Evolutionary conservation across 2,113 vertebrate species (phyloP).

Genomic region (Urocitellus parryii): DNA sequence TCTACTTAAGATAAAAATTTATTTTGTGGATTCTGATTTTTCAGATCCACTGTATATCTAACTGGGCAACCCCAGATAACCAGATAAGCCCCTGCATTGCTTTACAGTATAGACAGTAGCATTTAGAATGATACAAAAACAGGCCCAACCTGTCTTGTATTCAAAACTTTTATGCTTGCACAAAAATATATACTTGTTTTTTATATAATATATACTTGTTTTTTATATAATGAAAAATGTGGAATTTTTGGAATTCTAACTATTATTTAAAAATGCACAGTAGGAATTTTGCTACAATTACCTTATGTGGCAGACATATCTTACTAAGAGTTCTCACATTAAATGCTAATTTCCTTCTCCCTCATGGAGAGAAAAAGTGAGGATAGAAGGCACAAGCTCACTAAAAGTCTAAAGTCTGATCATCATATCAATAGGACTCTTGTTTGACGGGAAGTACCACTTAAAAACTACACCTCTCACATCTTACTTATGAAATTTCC

Average conservation of each 20-base stretch:
- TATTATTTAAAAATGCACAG: neutral
- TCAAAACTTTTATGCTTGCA: slow-evolving; percentile 44
- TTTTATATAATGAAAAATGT: slow-evolving; percentile 31
- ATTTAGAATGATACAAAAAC: neutral
- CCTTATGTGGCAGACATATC: neutral
- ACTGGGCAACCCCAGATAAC: neutral
- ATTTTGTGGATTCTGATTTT: neutral
- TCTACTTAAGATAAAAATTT: neutral
- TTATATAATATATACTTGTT: neutral
- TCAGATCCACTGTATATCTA: neutral
- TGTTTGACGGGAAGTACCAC: too few relatives aligned
- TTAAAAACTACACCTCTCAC: too few relatives aligned
- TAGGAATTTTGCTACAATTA: neutral
- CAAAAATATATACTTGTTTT: slow-evolving; percentile 19
- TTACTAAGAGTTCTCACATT: neutral
- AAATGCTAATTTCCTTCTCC: neutral
- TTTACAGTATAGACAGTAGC: neutral
- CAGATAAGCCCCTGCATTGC: neutral
- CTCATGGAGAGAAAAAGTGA: too few relatives aligned
- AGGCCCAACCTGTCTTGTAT: neutral
- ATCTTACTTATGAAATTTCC: too few relatives aligned
- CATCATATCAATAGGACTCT: too few relatives aligned
- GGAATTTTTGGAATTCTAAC: neutral
- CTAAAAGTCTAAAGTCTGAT: too few relatives aligned
- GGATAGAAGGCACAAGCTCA: too few relatives aligned